Evolutionary conservation across 2,888 invertebrate genomes (phyloP), one percentile per base, ranked within the genome.

Genomic region (Ceriagrion tenellum): DNA sequence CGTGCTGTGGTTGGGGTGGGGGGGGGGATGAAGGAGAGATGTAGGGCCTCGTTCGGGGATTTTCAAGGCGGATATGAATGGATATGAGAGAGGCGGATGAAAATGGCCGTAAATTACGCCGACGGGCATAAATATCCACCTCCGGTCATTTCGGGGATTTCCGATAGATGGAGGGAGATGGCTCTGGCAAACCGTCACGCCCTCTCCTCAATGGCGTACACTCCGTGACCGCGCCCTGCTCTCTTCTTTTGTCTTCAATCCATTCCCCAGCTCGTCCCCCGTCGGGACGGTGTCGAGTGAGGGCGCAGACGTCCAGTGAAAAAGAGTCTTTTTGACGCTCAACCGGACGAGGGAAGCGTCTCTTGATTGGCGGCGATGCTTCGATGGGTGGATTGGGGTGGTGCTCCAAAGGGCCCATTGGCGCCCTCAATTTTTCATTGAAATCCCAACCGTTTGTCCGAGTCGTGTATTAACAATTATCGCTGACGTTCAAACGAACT

Each of bases 381-480:
- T 35, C 81, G 18, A 35, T 1, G 13, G 81, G 30, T 30, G 30
- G 23, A 16, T n/a, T n/a, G n/a, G 26, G 26, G 26, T 26, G 26
- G 30, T 16, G 35, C 81, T 16, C 35, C n/a, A 35, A 18, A 35
- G 13, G 81, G 81, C 16, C 81, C 13, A 10, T 2, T 12, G 8
- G n/a, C 74, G 30, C 30, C n/a, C 30, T 30, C 12, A 18, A 81
- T 30, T 35, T 81, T 81, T 81, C 81, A 81, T 81, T 81, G 10
- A 81, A 81, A 81, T 81, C 81, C 81, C 30, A n/a, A 69, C 69
- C n/a, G 69, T n/a, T 20, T 35, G 35, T 81, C 81, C 81, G 59
- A 59, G 59, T 59, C 0, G 81, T 35, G 13, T 81, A 35, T 81
- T 30, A 30, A 81, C 35, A 81, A 81, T 81, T 35, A 81, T 35